Evolutionary conservation across 1,140 invertebrate species (phyloP), one percentile per base, ranked within the genome.

Genomic region (Drosophila biarmipes): DNA sequence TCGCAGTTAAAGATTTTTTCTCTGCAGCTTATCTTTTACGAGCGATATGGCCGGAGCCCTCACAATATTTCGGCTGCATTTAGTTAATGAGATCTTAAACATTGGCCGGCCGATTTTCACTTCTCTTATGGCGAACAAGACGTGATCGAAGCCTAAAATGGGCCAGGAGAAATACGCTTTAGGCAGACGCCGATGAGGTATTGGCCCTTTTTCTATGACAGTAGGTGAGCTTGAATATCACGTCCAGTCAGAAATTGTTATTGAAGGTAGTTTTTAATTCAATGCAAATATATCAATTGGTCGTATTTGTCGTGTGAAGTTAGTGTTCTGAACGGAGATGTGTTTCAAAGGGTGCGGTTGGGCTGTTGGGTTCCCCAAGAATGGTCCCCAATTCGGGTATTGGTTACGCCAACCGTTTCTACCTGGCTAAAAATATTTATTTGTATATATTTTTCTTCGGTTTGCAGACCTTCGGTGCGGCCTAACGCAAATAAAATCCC

Each of bases 61-160:
- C 38, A 72, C 55, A 55, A 56, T 77, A 63, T 73, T 57, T 77
- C 59, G 68, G 69, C 78, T 78, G 81, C 82, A 86, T 78, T 87
- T 87, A 78, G 68, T 85, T 81, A 87, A 87, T 78, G 74, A 74
- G 64, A 69, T 62, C 72, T 72, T 80, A 80, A 66, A 76, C 72
- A 62, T 55, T 78, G 74, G 24, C 73, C 52, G 14, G 19, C 29
- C 37, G 51, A 59, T 87, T 86, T 87, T 87, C 82, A 67, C 82
- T 75, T 59, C 53, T 42, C 51, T 31, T 57, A 53, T 56, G 48
- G 57, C 54, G 49, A 63, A 34, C 31, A 59, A 75, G 42, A 85
- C 80, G 80, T 85, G 80, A 76, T 67, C 77, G 46, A 15, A 48
- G 55, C 68, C 56, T 43, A 37, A 62, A 59, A 71, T 51, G 10